A percentile compares a stretch with the other conserved stretches of the same genome.
Evolutionary conservation across 2,113 vertebrate genomes (phyloP).

Genomic region (Gymnocephalus cernua): DNA sequence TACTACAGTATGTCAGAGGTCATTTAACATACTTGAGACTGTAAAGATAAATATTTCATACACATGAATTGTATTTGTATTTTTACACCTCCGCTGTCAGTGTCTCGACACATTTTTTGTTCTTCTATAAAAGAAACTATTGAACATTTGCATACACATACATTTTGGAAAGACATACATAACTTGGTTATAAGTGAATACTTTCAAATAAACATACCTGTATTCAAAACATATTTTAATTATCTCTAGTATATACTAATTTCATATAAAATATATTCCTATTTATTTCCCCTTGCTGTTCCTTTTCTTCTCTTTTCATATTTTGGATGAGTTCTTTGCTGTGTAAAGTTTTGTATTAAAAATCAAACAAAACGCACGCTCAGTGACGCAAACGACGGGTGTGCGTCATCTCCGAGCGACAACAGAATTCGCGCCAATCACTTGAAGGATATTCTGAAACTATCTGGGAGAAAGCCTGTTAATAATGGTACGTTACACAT

Average conservation of each 20-base stretch:
- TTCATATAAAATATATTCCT: background rate
- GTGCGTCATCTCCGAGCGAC: constrained; percentile 82
- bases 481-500: constrained; percentile 74
- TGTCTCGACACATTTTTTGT: background rate
- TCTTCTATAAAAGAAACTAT: background rate
- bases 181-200: background rate
- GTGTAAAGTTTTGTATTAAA: background rate
- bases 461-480: constrained; percentile 7
- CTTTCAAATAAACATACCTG: too few relatives aligned
- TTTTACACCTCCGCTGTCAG: background rate
- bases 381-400: constrained; percentile 43
- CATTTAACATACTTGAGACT: too few relatives aligned
- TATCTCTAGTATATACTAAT: background rate
- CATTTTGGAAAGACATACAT: background rate
- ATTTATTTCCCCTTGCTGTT: background rate
- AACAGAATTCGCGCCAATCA: constrained; percentile 80
- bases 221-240: background rate
- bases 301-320: background rate
- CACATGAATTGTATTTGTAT: background rate
- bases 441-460: constrained; percentile 29
- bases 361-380: background rate
- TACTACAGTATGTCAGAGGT: too few relatives aligned
- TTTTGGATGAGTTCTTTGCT: background rate
- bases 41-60: background rate
- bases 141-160: background rate